Base-by-base conservation (phyloP, 1,140 invertebrate genomes). In the Vanessa tameamea region DNA sequence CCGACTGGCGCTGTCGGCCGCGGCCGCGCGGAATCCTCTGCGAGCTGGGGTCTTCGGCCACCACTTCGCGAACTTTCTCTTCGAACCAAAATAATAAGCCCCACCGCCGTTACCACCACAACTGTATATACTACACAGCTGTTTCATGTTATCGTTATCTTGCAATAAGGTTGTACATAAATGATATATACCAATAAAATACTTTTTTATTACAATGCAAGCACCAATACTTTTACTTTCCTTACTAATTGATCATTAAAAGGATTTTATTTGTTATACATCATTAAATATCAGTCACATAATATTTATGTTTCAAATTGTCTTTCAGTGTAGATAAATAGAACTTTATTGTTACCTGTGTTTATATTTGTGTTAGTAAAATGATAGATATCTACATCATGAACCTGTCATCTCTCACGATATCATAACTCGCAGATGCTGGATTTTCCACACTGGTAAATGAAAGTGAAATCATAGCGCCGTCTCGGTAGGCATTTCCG, bases 11-110 rank as follows among this genome's bases (percentile, higher is more conserved):
- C 80, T 86, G 85, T 83, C 86, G 87, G 88, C 86, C 88, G 87
- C 87, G 81, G 82, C 85, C 87, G 86, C 82, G 79, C 86, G 86
- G 86, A 76, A 73, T 86, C 82, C 82, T 81, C 84, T 84, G 79
- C 82, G 79, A 81, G 83, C 75, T 75, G 84, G 79, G 85, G 81
- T 83, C 87, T 85, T 85, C 85, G 85, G 75, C 87, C 87, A 92
- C 87, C 87, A 87, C 89, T 84, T 82, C 81, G 75, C 80, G 73
- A 69, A 90, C 90, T 92, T 92, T 92, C 90, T 86, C 90, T 78
- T 83, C 83, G 73, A 75, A 78, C 87, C 88, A 89, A 90, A 88
- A 89, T 85, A 79, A 78, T 71, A 79, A 87, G 69, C 87, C 82
- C 82, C 85, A 87, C 88, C 87, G 76, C 82, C 80, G 82, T 82